A percentile compares a stretch with the other conserved stretches of the same genome.
These are phyloP conservation scores for Ramazzottius varieornatus DNA, from an alignment of 2,888 invertebrate species.

Conservation along the genomic window DNA sequence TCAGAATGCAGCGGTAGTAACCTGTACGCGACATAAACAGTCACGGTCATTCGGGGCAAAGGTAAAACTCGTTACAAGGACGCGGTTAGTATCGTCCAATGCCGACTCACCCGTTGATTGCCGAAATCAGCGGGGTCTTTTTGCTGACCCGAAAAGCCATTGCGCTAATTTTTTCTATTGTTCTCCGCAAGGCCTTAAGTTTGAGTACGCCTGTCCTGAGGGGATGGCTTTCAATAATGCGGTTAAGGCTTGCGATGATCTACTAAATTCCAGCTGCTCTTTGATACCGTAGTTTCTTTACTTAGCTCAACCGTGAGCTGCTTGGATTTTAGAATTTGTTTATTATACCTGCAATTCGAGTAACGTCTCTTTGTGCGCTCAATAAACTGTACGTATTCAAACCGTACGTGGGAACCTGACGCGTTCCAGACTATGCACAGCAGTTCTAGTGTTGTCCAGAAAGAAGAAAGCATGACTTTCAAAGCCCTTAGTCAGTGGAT, in stretches of 20 bases:
- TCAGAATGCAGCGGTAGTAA: background rate
- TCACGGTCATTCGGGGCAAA: background rate
- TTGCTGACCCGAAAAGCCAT: background rate
- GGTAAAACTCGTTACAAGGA: background rate
- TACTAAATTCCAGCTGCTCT: background rate
- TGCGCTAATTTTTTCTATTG: background rate
- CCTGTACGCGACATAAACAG: background rate
- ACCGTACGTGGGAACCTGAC: no score
- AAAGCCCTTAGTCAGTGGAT: no score
- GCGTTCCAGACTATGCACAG: no score
- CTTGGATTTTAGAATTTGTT: no score
- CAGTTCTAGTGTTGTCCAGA: no score
- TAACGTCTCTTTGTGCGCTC: no score
- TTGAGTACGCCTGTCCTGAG: slow-evolving; percentile 1
- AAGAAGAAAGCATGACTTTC: no score
- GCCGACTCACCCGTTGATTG: background rate
- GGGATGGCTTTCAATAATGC: slow-evolving; percentile 1
- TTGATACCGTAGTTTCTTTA: background rate
- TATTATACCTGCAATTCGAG: no score
- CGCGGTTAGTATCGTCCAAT: background rate
- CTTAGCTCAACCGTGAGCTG: no score
- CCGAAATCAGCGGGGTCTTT: background rate
- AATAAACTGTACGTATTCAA: no score
- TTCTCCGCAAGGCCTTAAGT: background rate
- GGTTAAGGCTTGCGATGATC: background rate